Conservation (phyloP, 2,113 vertebrate genomes). For the Urocynchramus pylzowi region DNA sequence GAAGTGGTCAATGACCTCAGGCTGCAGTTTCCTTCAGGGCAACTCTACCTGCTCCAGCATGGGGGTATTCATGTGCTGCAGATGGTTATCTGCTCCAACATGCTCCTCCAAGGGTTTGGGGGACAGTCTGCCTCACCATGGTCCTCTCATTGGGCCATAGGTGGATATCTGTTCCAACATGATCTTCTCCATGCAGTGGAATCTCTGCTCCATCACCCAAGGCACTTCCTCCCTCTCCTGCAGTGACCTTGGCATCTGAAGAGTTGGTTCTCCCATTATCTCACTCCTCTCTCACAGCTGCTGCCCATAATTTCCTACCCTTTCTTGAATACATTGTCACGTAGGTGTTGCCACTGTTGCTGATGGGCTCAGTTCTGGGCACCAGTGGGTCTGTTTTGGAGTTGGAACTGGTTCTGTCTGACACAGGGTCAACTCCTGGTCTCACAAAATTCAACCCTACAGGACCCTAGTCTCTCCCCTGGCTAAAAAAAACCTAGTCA, state of each 20-base stretch:
- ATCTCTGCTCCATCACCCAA: not conserved
- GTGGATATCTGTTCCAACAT: not conserved
- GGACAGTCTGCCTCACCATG: not conserved
- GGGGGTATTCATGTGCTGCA: not conserved
- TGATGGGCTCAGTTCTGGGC: not conserved
- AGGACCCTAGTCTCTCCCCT: accelerated
- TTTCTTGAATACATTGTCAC: not conserved
- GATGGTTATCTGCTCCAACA: not conserved
- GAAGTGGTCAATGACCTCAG: not conserved
- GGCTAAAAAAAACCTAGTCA: not conserved
- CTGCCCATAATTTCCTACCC: not conserved
- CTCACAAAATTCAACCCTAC: not conserved
- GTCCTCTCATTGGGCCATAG: not conserved
- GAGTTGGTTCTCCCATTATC: not conserved
- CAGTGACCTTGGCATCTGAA: not conserved
- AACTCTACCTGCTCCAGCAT: accelerated
- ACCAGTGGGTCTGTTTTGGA: not conserved
- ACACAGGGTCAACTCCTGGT: not conserved
- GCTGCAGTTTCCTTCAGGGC: not conserved
- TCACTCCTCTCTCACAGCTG: not conserved
- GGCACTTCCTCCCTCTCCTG: not conserved
- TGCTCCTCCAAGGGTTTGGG: not conserved
- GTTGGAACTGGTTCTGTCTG: not conserved
- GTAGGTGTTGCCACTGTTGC: accelerated
- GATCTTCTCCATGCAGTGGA: not conserved